Percentiles rank a stretch among this genome's conserved stretches.
These are phyloP conservation scores for Muraenolepis orangiensis DNA, from an alignment of 2,797 vertebrate genomes.

Conservation along the genomic window DNA sequence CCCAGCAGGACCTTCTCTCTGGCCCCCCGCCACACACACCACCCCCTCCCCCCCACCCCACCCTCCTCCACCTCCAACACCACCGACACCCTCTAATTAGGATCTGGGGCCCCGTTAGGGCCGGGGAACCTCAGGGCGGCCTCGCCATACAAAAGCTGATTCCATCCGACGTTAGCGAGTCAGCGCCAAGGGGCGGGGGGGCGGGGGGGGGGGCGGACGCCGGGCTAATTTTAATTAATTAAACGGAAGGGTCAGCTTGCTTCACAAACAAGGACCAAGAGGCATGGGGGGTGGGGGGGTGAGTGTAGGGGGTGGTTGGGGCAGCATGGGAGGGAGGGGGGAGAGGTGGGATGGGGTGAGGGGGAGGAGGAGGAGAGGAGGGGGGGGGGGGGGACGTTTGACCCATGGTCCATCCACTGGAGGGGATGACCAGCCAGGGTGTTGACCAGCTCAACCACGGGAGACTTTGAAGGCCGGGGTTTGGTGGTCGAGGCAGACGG, in stretches of 20 bases:
- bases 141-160: slow-evolving; percentile 74
- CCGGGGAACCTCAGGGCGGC: slow-evolving; percentile 57
- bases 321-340: neutral
- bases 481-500: too few species aligned
- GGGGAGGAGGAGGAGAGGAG: too few species aligned
- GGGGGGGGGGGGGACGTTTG: neutral
- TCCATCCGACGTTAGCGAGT: slow-evolving; percentile 80
- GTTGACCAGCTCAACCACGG: neutral
- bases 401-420: slow-evolving; percentile 43
- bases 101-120: slow-evolving; percentile 75
- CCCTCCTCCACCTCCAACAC: slow-evolving; percentile 13
- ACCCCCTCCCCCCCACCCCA: neutral
- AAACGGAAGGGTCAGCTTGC: slow-evolving; percentile 74
- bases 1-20: slow-evolving; percentile 69
- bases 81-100: slow-evolving; percentile 71
- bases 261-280: slow-evolving; percentile 67
- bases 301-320: slow-evolving; percentile 45
- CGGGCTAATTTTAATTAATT: slow-evolving; percentile 84
- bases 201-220: too few species aligned
- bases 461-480: too few species aligned
- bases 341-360: slow-evolving; percentile 32
- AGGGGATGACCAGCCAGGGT: slow-evolving; percentile 38
- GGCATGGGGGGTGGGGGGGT: slow-evolving; percentile 35
- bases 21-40: slow-evolving; percentile 25
- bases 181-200: slow-evolving; percentile 71